Evolutionary conservation across 2,888 invertebrate species (phyloP).

Genomic region (Bombyx huttoni): DNA sequence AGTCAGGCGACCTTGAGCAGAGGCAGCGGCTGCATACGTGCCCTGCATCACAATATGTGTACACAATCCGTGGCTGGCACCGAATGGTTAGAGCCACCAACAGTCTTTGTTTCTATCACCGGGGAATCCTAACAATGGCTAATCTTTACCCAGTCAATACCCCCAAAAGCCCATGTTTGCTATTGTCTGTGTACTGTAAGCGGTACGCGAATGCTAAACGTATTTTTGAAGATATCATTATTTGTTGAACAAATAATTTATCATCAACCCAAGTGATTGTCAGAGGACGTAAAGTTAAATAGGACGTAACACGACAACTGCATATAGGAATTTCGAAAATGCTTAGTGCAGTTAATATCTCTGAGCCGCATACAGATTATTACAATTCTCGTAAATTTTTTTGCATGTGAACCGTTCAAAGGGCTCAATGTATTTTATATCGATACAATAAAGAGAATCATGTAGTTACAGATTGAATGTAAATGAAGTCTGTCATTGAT

Average conservation of each 20-base stretch:
- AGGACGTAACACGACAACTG: slow-evolving; percentile 2
- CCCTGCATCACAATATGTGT: slow-evolving; percentile 36
- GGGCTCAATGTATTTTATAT: background rate
- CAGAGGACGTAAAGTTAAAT: slow-evolving; percentile 15
- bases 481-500: slow-evolving; percentile 27
- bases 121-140: slow-evolving; percentile 22
- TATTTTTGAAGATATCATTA: slow-evolving; percentile 16
- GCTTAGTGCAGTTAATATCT: too few relatives aligned
- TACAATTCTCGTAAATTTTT: background rate
- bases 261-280: background rate
- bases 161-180: slow-evolving; percentile 24
- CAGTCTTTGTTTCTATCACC: slow-evolving; percentile 34
- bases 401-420: background rate
- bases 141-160: slow-evolving; percentile 26
- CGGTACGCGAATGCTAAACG: slow-evolving; percentile 19
- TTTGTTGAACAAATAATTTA: slow-evolving; percentile 11
- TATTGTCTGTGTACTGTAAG: slow-evolving; percentile 17
- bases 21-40: slow-evolving; percentile 40
- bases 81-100: slow-evolving; percentile 6
- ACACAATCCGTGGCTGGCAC: slow-evolving; percentile 27
- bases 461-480: slow-evolving; percentile 9
- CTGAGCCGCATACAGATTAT: too few relatives aligned
- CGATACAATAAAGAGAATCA: background rate
- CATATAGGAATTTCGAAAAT: background rate
- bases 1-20: slow-evolving; percentile 39